Conservation (phyloP, 2,797 vertebrate genomes). For the Sylvia borin region DNA sequence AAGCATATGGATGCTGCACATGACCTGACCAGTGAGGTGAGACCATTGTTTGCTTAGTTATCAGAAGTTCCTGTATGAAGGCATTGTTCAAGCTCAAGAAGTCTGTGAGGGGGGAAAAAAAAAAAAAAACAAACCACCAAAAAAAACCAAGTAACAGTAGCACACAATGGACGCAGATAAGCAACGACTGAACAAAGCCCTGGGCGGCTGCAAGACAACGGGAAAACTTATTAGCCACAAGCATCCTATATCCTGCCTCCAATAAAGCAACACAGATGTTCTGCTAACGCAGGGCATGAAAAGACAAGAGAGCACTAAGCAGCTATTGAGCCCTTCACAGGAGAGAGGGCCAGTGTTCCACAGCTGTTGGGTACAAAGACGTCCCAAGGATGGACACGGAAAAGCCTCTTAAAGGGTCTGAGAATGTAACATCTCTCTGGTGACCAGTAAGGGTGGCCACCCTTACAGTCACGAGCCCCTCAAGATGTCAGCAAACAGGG, state of each 20-base stretch:
- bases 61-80: slow-evolving; percentile 30
- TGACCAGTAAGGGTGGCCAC: neutral
- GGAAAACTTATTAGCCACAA: slow-evolving; percentile 48
- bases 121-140: neutral
- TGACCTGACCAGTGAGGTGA: slow-evolving; percentile 20
- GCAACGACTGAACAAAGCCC: slow-evolving; percentile 46
- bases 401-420: neutral
- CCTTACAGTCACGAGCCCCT: neutral
- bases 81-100: slow-evolving; percentile 33
- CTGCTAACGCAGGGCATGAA: neutral
- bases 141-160: neutral
- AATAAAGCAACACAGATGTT: slow-evolving; percentile 42
- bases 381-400: neutral
- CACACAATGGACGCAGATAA: slow-evolving; percentile 58
- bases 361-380: neutral
- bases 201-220: slow-evolving; percentile 4
- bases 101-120: neutral
- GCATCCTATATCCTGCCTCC: slow-evolving; percentile 38
- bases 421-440: neutral
- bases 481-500: neutral
- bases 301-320: slow-evolving; percentile 14
- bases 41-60: slow-evolving; percentile 6
- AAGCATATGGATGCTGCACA: neutral
- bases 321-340: neutral
- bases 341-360: neutral